phyloP scores from a whole-genome alignment of 2,113 vertebrate species.

The Salvelinus sp. region DNA sequence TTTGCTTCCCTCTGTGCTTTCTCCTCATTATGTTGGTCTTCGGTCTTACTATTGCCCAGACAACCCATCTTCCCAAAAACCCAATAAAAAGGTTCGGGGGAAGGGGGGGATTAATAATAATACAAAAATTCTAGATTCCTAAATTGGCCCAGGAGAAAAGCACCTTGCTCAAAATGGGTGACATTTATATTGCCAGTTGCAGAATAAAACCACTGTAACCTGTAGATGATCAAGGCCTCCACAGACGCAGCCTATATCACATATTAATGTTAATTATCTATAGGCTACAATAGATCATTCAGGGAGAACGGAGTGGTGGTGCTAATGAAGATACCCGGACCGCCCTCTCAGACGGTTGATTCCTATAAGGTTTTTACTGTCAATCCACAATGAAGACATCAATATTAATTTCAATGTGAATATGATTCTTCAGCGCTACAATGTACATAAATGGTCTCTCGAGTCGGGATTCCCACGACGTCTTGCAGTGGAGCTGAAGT shows the following conservation, averaged over 20 bases:
- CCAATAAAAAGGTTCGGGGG: conserved; percentile 57
- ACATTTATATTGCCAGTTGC: conserved; percentile 67
- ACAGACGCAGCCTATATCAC: conserved; percentile 22
- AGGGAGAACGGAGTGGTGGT: conserved; percentile 45
- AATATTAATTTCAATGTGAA: conserved; percentile 48
- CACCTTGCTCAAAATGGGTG: conserved; percentile 67
- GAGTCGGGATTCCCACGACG: conserved; percentile 42
- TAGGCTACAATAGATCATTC: conserved; percentile 31
- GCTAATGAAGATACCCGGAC: conserved; percentile 51
- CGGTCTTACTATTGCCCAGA: conserved; percentile 92
- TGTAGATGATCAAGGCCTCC: not conserved
- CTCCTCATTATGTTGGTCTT: conserved; percentile 93
- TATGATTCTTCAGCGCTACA: conserved; percentile 45
- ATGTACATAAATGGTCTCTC: conserved; percentile 52
- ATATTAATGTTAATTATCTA: conserved; percentile 42
- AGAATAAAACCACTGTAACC: conserved; percentile 34
- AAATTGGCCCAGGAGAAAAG: conserved; percentile 63
- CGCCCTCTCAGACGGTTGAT: conserved; percentile 62
- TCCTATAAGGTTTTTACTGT: conserved; percentile 60
- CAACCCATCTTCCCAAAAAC: conserved; percentile 85
- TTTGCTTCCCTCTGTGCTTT: conserved; percentile 91
- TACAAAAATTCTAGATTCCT: conserved; percentile 65
- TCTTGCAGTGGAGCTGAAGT: conserved; percentile 20
- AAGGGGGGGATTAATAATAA: conserved; percentile 44
- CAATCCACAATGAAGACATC: conserved; percentile 73